These are phyloP conservation scores for Nomada fucata DNA, from an alignment of 2,888 invertebrate genomes.

Conservation along the genomic window DNA sequence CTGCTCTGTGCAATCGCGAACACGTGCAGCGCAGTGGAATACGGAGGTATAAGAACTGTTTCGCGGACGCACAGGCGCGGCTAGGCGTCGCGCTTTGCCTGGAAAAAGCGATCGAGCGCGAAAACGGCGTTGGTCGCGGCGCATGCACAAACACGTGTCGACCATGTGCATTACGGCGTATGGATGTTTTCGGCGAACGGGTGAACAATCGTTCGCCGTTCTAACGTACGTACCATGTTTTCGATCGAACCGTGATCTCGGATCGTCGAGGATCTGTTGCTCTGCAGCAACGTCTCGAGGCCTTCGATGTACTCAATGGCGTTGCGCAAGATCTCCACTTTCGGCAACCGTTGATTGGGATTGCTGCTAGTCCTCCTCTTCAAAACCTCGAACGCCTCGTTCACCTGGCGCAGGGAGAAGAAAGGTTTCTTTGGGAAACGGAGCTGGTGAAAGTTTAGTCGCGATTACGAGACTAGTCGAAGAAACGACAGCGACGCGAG, in stretches of 20 bases:
- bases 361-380: conserved; percentile 96
- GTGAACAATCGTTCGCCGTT: background rate
- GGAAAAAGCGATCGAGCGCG: too few relatives aligned
- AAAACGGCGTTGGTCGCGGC: too few relatives aligned
- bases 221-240: conserved; percentile 42
- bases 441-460: background rate
- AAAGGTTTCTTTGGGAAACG: background rate
- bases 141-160: too few relatives aligned
- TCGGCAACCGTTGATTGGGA: conserved; percentile 98
- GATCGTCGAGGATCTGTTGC: conserved; percentile 83
- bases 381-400: conserved; percentile 98
- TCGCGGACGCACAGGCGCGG: too few relatives aligned
- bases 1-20: background rate
- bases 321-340: conserved; percentile 98
- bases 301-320: conserved; percentile 99
- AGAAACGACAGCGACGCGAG: background rate
- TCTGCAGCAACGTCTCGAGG: conserved; percentile 92
- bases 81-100: too few relatives aligned
- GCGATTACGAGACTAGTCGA: background rate
- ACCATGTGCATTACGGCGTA: too few relatives aligned
- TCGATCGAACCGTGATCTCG: conserved; percentile 71
- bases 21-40: too few relatives aligned
- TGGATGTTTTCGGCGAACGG: too few relatives aligned
- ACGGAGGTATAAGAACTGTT: too few relatives aligned
- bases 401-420: conserved; percentile 88